A percentile compares a stretch with the other conserved stretches of the same genome.
Evolutionary conservation across 2,113 vertebrate genomes (phyloP).

Genomic region (Nerophis lumbriciformis): DNA sequence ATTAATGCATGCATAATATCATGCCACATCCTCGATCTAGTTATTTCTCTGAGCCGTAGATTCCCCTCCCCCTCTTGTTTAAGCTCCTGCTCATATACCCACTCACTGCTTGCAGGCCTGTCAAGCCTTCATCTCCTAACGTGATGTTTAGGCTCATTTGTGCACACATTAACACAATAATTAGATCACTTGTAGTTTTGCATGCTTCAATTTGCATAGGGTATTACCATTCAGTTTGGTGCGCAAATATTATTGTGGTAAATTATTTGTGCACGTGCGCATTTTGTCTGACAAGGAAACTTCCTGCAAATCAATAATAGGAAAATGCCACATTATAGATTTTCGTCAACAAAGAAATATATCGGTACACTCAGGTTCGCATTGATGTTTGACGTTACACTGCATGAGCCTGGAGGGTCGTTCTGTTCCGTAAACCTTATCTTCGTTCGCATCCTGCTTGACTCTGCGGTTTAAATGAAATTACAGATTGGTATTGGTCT

Average conservation of each 20-base stretch:
- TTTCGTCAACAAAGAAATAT: neutral
- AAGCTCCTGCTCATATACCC: constrained; percentile 22
- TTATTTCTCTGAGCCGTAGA: constrained; percentile 12
- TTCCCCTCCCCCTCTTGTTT: constrained; percentile 31
- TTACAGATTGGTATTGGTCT: too few relatives aligned
- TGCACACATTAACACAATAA: neutral
- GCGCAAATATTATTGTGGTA: too few relatives aligned
- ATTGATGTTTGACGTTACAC: neutral
- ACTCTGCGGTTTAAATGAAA: too few relatives aligned
- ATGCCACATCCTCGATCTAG: constrained; percentile 5
- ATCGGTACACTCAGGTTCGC: neutral
- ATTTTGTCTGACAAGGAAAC: too few relatives aligned
- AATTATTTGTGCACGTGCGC: too few relatives aligned
- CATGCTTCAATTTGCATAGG: neutral
- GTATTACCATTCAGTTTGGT: too few relatives aligned
- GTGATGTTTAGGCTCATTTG: neutral
- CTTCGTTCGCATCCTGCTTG: neutral
- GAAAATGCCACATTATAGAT: neutral
- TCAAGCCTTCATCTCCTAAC: neutral
- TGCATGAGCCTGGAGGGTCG: neutral
- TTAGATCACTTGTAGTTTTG: neutral
- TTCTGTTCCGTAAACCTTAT: neutral
- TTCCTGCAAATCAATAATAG: too few relatives aligned
- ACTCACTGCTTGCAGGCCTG: constrained; percentile 1
- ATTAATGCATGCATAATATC: neutral